Conservation (phyloP, 2,797 vertebrate genomes). For the Sciaenops ocellatus region DNA sequence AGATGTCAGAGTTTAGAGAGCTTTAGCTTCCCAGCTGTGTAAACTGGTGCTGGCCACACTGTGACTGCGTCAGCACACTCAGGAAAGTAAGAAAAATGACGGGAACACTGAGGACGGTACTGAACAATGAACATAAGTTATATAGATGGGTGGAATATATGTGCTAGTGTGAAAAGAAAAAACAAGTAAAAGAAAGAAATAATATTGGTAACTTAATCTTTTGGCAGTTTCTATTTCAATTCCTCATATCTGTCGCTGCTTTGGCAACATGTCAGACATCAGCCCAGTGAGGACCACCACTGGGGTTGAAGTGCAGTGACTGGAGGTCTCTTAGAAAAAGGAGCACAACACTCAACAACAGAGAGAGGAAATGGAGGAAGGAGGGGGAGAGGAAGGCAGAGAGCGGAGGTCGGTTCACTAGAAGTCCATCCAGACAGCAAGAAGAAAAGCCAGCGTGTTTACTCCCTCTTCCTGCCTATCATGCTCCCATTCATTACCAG, state of each 20-base stretch:
- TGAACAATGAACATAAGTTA: not conserved
- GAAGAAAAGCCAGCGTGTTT: slow-evolving; percentile 43
- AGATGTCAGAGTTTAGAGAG: slow-evolving; percentile 37
- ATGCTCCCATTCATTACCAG: slow-evolving; percentile 47
- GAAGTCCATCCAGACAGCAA: slow-evolving; percentile 45
- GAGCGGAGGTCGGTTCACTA: slow-evolving; percentile 43
- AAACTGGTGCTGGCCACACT: slow-evolving; percentile 60
- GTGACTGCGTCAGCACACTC: slow-evolving; percentile 63
- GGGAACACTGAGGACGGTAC: slow-evolving; percentile 3
- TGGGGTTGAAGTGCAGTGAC: slow-evolving; percentile 8
- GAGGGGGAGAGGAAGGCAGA: slow-evolving; percentile 28
- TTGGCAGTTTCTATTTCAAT: not conserved
- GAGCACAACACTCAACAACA: slow-evolving; percentile 31
- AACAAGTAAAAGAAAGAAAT: not conserved
- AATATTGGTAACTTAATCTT: not conserved
- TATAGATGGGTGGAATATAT: not conserved
- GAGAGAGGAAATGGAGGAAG: slow-evolving; percentile 57
- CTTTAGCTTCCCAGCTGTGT: slow-evolving; percentile 70
- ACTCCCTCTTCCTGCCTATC: slow-evolving; percentile 56
- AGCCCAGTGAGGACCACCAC: not conserved
- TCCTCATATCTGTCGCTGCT: not conserved
- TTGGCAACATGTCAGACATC: slow-evolving; percentile 1
- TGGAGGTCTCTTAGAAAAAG: slow-evolving; percentile 16
- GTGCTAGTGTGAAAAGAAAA: not conserved
- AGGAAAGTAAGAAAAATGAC: slow-evolving; percentile 28